Percentiles rank a stretch among this genome's conserved stretches.
Evolutionary conservation across 2,888 invertebrate species (phyloP).

Genomic region (Noctua comes): DNA sequence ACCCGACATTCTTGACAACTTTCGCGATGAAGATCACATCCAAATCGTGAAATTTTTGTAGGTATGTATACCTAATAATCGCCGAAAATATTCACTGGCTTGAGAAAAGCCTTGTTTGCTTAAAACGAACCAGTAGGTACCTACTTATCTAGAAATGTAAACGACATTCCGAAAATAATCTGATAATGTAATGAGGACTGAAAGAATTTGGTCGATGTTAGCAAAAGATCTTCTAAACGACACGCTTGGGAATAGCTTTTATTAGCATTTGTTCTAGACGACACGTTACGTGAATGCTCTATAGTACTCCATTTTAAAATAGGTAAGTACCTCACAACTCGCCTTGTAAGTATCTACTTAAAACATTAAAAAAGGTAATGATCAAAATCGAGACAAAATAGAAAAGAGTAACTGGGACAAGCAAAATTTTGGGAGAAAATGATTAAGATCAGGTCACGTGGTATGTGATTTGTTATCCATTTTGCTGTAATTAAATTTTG

Average conservation of each 20-base stretch:
- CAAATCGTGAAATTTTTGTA: neutral
- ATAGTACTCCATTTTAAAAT: slow-evolving; percentile 1
- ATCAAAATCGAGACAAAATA: no score
- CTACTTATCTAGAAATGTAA: slow-evolving; percentile 37
- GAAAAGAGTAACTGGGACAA: no score
- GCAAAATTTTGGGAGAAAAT: neutral
- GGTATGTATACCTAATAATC: neutral
- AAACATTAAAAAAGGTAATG: no score
- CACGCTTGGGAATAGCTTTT: slow-evolving; percentile 20
- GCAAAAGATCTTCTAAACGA: slow-evolving; percentile 42
- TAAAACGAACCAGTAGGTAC: slow-evolving; percentile 17
- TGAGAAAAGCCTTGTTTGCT: neutral
- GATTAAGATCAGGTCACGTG: neutral
- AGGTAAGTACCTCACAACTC: neutral
- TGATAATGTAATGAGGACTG: slow-evolving; percentile 50
- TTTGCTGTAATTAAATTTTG: no score
- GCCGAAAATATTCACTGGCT: neutral
- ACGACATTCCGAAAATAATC: slow-evolving; percentile 49
- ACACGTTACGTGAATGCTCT: neutral
- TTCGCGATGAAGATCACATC: neutral
- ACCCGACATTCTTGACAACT: neutral
- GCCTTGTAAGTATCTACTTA: neutral
- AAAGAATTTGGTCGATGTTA: slow-evolving; percentile 34
- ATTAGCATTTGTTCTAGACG: slow-evolving; percentile 43
- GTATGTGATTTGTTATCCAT: no score